Percentiles rank a stretch among this genome's conserved stretches.
These are phyloP conservation scores for Choreutis nemorana DNA, from an alignment of 2,888 invertebrate genomes.

Conservation along the genomic window DNA sequence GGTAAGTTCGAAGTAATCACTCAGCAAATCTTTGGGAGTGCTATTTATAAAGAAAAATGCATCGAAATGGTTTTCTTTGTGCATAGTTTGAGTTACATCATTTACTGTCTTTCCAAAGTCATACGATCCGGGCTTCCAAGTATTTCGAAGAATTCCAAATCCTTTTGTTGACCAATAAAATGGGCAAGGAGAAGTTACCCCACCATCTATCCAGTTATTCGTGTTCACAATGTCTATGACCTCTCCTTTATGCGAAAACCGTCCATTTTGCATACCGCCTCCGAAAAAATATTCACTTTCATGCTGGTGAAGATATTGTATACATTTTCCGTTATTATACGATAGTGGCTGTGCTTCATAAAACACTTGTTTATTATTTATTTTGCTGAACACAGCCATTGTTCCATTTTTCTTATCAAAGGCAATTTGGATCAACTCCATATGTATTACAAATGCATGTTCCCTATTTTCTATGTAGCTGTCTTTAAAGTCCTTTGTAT, in stretches of 20 bases:
- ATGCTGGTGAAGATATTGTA: slow-evolving; percentile 29
- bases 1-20: slow-evolving; percentile 50
- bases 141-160: slow-evolving; percentile 47
- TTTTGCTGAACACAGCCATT: slow-evolving; percentile 33
- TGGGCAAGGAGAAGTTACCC: slow-evolving; percentile 48
- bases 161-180: slow-evolving; percentile 54
- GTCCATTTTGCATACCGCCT: slow-evolving; percentile 57
- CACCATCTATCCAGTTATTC: slow-evolving; percentile 45
- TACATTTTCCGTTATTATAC: slow-evolving; percentile 24
- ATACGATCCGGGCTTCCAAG: slow-evolving; percentile 46
- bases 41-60: slow-evolving; percentile 45
- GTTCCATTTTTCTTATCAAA: slow-evolving; percentile 37
- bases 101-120: slow-evolving; percentile 32
- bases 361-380: slow-evolving; percentile 34
- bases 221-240: slow-evolving; percentile 39
- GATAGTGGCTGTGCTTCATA: slow-evolving; percentile 29
- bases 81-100: slow-evolving; percentile 22
- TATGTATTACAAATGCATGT: slow-evolving; percentile 23
- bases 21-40: slow-evolving; percentile 32
- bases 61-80: slow-evolving; percentile 34
- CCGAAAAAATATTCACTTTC: slow-evolving; percentile 45
- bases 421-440: slow-evolving; percentile 31
- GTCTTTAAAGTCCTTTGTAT: slow-evolving; percentile 27
- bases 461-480: slow-evolving; percentile 23
- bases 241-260: slow-evolving; percentile 47